Evolutionary conservation across 30 jellyfish, hydroid and myxozoan genomes (phyloP), one percentile per base, ranked within the genome.

Genomic region (Clytia hemisphaerica): DNA sequence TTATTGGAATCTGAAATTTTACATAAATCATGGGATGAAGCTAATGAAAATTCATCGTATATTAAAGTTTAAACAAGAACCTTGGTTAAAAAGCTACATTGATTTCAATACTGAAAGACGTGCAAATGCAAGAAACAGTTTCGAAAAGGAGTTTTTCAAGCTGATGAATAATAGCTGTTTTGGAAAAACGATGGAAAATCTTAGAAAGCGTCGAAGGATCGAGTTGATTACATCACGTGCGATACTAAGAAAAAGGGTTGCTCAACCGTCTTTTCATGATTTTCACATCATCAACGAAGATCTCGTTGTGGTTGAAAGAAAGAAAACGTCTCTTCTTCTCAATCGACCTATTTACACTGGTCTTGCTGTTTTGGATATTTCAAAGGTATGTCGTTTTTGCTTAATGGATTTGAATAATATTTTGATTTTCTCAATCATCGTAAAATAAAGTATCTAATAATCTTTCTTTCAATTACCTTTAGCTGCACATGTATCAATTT

Each of bases 71-170:
- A 5, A 16, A 6, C 77, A 63, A 37, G 7, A 10, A 4, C n/a
- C 24, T 5, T 37, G 77, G 72, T n/a, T 63, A 6, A 63, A 63
- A 63, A 5, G 26, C 7, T 63, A 4, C 77, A 63, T 63, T n/a
- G 77, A 63, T 25, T 63, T 4, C 73, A 63, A 63, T 34, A 37
- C 77, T 22, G 10, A 22, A 12, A 59, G 10, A 31, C 14, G 73
- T 21, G 61, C 73, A 5, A 22, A 29, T 15, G 73, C 73, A 14
- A 9, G 16, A 22, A 59, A 22, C 10, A 22, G 21, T 61, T 59
- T 24, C 61, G 73, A 59, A 59, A 59, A 59, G 22, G 61, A 59
- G 63, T 59, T 59, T 61, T 59, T 59, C 61, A 59, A 40, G 53
- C 61, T 59, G 16, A 22, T 21, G 16, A 59, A 59, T n/a, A 59